These are phyloP conservation scores for Callipepla californica DNA, from an alignment of 2,113 vertebrate genomes.

Conservation along the genomic window DNA sequence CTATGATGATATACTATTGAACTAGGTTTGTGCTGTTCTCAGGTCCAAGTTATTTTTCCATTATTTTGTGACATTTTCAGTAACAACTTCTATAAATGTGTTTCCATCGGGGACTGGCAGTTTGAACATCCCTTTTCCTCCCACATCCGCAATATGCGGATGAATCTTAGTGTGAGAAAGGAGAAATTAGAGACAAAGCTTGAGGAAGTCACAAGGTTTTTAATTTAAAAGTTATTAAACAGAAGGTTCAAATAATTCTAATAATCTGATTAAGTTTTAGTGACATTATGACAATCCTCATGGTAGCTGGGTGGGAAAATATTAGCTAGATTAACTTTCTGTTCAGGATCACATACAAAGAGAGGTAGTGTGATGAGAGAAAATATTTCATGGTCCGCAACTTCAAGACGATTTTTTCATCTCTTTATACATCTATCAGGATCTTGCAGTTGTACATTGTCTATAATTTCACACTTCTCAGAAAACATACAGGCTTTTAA, in stretches of 20 bases:
- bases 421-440: background rate
- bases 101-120: fast-evolving
- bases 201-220: background rate
- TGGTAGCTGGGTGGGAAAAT: background rate
- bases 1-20: background rate
- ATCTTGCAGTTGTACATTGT: background rate
- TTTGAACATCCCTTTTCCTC: background rate
- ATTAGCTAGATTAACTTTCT: background rate
- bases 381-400: background rate
- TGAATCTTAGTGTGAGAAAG: background rate
- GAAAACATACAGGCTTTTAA: background rate
- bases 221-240: background rate
- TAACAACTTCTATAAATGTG: background rate
- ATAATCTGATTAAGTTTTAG: background rate
- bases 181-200: background rate
- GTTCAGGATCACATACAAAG: background rate
- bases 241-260: background rate
- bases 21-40: background rate
- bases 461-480: background rate
- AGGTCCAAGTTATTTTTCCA: background rate
- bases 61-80: background rate
- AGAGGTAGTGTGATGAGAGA: background rate
- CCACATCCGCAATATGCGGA: background rate
- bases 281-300: background rate
- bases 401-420: background rate